Evolutionary conservation across 2,888 invertebrate species (phyloP), one percentile per base, ranked within the genome.

Genomic region (Calliphora vomitoria): DNA sequence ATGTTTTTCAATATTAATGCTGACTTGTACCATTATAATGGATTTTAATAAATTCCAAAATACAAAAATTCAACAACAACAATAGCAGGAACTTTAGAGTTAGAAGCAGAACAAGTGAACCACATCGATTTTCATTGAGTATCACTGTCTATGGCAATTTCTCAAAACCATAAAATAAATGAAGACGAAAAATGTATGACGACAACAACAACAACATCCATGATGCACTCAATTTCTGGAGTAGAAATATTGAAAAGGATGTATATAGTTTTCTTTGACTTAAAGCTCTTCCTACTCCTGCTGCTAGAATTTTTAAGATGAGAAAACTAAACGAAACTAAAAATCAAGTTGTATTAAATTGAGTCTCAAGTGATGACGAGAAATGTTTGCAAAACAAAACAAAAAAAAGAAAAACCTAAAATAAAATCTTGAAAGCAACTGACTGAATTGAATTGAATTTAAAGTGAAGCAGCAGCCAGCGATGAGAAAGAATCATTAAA

Each of bases 331-430:
- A 66, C n/a, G 71, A 75, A 82, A 74, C 20, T 60, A 88, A 90
- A 91, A 91, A 91, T 92, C 91, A 92, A 92, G 92, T 91, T 91
- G 91, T 90, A 91, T 90, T 91, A 90, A 92, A 92, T 92, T 91
- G 92, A 92, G 92, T 92, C 91, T 92, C 92, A 91, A 92, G 91
- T 92, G 92, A 91, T 90, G 92, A 88, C 87, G 82, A 87, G 88
- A 64, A 83, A 75, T 79, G 64, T 84, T 82, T 74, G 69, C 25
- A 25, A 25, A 25, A 25, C 25, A 25, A 86, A n/a, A n/a, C n/a
- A 82, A 68, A 78, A 79, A 80, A 74, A 55, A 81, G 62, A 86
- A 76, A 80, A 74, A 58, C 79, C 66, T 71, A 71, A 71, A 58
- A 74, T 53, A 38, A 71, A 76, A 75, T 86, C 80, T 71, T 69